Base-by-base conservation (phyloP, 2,113 vertebrate genomes). In the Calyptomena viridis region DNA sequence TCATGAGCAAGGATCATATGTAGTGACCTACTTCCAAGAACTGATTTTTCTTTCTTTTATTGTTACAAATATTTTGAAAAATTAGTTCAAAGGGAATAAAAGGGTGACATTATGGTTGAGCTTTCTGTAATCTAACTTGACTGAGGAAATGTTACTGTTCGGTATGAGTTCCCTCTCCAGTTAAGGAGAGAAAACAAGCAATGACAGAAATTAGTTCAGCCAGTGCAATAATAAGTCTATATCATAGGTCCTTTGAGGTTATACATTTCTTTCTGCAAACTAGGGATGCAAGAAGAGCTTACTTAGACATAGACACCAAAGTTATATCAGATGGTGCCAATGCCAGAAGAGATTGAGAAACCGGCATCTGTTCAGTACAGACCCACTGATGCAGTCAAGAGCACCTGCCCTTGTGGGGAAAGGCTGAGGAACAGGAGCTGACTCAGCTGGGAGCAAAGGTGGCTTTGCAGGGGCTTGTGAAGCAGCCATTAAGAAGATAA, bases 21-120 rank as follows among this genome's bases (percentile, higher is more conserved):
- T 55, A 84, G 49, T 62, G 66, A 87, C 62, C 69, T 18, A 33
- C 53, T 93, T 94, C 77, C 67, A 87, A 53, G 31, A 84, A 84
- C 46, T 47, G 39, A n/a, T 81, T 94, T 86, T 78, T 7, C 42
- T 28, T 50, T 75, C 14, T 84, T 67, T 56, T 52, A 5, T 76
- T 74, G 73, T 77, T n/a, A 27, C 8, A 84, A 37, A 60, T 47
- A 39, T 67, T 60, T 74, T 86, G 39, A 84, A 92, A 88, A 63
- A 73, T 8, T 40, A 63, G 33, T 86, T 95, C 59, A 92, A 89
- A 74, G 8, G 30, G 53, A 90, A 64, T 72, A 31, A 66, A 88
- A 66, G 14, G 5, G 23, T 83, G 46, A 31, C 11, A 13, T 53
- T 56, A 24, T 25, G 18, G 14, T 53, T 73, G 44, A 88, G 40